Evolutionary conservation across 2,113 vertebrate species (phyloP).

Genomic region (Mugil cephalus): DNA sequence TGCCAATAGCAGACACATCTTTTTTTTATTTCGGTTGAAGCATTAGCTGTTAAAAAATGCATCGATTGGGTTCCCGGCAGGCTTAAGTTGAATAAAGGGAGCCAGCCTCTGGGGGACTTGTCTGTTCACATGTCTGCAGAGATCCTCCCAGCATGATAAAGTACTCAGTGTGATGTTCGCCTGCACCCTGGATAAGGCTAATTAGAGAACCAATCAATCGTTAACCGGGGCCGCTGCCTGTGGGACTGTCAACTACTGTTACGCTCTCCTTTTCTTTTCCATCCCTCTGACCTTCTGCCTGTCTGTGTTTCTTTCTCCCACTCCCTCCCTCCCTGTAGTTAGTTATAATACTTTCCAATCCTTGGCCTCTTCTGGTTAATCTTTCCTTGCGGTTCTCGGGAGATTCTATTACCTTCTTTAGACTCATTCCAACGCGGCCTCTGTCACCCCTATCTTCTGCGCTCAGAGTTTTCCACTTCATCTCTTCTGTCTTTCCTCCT

Average conservation of each 20-base stretch:
- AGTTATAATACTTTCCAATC: constrained; percentile 50
- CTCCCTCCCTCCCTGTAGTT: constrained; percentile 35
- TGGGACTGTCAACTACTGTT: constrained; percentile 71
- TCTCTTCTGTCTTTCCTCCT: constrained; percentile 19
- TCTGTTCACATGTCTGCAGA: constrained; percentile 67
- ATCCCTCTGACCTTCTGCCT: constrained; percentile 58
- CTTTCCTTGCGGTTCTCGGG: constrained; percentile 44
- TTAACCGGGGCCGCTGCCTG: constrained; percentile 59
- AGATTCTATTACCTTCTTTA: constrained; percentile 55
- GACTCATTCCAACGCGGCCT: constrained; percentile 45
- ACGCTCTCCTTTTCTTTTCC: constrained; percentile 52
- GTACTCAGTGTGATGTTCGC: constrained; percentile 68
- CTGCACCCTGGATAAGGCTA: constrained; percentile 69
- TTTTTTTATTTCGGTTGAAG: constrained; percentile 10
- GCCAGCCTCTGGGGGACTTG: constrained; percentile 47
- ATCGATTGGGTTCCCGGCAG: constrained; percentile 5
- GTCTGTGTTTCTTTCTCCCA: constrained; percentile 37
- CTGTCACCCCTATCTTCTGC: background rate
- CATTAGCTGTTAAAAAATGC: constrained; percentile 18
- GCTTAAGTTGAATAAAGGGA: constrained; percentile 45
- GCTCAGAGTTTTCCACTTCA: constrained; percentile 23
- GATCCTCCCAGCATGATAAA: constrained; percentile 72
- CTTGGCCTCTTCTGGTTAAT: constrained; percentile 55
- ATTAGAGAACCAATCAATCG: constrained; percentile 81
- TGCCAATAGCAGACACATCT: background rate